Evolutionary conservation across 2,888 invertebrate genomes (phyloP), one percentile per base, ranked within the genome.

Genomic region (Dyspetes luteomarginatus): DNA sequence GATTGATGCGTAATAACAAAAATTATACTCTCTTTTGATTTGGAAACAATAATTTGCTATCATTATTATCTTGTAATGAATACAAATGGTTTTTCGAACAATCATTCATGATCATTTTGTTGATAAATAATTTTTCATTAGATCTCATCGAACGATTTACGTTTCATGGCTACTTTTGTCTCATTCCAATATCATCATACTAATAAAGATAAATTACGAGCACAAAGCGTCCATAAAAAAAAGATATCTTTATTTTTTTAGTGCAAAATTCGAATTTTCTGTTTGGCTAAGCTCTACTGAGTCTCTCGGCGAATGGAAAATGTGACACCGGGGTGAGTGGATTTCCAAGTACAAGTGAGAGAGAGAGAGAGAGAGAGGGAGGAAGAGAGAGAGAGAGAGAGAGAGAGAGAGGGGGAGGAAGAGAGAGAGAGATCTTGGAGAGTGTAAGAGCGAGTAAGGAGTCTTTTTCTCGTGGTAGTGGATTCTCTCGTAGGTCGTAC

Each of bases 401-500:
- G 30, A 30, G 62, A n/a, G n/a, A 50, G 55, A 60, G 30, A 17
- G 15, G 12, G 19, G 12, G 68, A 36, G 30, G 41, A 62, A 55
- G 41, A 45, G 45, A 65, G 36, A 5, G 22, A 15, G 56, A 19
- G 56, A 45, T 56, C 56, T 76, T 73, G 73, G 64, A 58, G 50
- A 64, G 56, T 64, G 68, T 73, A 52, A 30, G 48, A 68, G 67
- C 48, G 30, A 55, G 52, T 41, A 36, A 78, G 65, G 56, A 73
- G 68, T 64, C 64, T 73, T 30, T 30, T 55, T 15, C 17, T 50
- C 28, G 64, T 56, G 26, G 58, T 74, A 65, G 73, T 74, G 69
- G 55, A 74, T 69, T 74, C 50, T 81, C 77, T 69, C 62, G 68
- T 73, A 81, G 77, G 81, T 81, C 81, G 65, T 81, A 77, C 73